Conservation (phyloP, 30 jellyfish, hydroid and myxozoan species). For the Turritopsis dohrnii region DNA sequence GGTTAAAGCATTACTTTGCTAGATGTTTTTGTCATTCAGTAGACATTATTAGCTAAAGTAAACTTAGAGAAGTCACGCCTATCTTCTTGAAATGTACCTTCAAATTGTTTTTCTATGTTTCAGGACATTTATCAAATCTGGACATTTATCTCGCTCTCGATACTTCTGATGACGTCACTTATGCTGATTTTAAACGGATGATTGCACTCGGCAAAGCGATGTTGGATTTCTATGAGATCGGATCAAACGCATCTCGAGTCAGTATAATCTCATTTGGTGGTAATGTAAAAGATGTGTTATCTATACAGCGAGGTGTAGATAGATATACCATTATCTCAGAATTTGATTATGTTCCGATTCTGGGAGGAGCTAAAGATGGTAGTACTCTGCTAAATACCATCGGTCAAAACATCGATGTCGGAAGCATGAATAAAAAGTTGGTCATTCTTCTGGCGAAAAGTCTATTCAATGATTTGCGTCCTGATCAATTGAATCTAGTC, state of each 20-base stretch:
- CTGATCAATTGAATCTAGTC: background rate
- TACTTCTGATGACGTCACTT: conserved; percentile 11
- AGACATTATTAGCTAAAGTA: no score
- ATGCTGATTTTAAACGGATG: conserved; percentile 31
- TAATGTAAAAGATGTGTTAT: background rate
- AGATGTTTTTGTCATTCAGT: no score
- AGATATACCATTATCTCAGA: no score
- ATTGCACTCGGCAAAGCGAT: conserved; percentile 36
- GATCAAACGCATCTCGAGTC: background rate
- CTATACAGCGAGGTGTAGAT: background rate
- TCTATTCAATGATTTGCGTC: background rate
- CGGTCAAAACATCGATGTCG: background rate
- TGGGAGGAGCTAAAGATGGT: background rate
- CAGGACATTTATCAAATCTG: conserved; percentile 20
- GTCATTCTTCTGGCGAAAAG: background rate
- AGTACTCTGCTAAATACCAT: background rate
- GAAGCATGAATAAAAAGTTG: background rate
- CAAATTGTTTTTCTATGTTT: background rate
- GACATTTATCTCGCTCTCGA: conserved; percentile 56
- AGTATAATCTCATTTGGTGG: background rate
- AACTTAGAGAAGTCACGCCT: no score
- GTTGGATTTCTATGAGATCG: background rate
- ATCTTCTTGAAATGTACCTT: background rate
- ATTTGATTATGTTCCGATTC: background rate
- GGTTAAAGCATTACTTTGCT: no score